Evolutionary conservation across 2,797 vertebrate species (phyloP), one percentile per base, ranked within the genome.

Genomic region (Sebastes minor): DNA sequence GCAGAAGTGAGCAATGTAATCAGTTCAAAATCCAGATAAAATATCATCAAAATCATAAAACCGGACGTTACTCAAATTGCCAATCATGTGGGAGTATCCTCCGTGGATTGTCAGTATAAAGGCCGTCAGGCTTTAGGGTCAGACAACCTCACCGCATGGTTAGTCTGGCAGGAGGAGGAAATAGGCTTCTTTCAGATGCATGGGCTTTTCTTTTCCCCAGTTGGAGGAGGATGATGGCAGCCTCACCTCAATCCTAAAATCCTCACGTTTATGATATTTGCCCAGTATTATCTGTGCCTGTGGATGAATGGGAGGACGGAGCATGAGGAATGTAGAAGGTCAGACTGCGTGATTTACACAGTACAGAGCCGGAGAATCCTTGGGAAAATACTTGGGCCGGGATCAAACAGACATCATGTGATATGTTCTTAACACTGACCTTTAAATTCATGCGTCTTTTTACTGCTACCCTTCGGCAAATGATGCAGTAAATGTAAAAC

Each of bases 291-390:
- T 97, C 96, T 95, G 94, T 90, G 95, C 92, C 95, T 91, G 94
- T 94, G 95, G 96, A 96, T 97, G 96, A 97, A 97, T 96, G 96
- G 97, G 96, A 97, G 95, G 97, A 94, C 95, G 86, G 92, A 93
- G 89, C 93, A 89, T 92, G 89, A 93, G 95, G 94, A 96, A 96
- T 95, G 94, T 92, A 93, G 92, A 95, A 95, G 95, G 95, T 95
- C 95, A 96, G 88, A 73, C 84, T 61, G 62, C 76, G 70, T 93
- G 94, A 93, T 94, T 94, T 94, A 92, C 92, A 93, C 92, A 94
- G 92, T 79, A 88, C 88, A 82, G 88, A 91, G 90, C 88, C 72
- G 6, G 71, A 84, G 84, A 94, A 93, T 94, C 92, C 92, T 89
- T 92, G 90, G 92, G 94, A 95, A 95, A 93, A 92, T 91, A 92